Percentiles rank a stretch among this genome's conserved stretches.
phyloP scores from a whole-genome alignment of 2,797 vertebrate species.

The Gymnothorax reevesii region DNA sequence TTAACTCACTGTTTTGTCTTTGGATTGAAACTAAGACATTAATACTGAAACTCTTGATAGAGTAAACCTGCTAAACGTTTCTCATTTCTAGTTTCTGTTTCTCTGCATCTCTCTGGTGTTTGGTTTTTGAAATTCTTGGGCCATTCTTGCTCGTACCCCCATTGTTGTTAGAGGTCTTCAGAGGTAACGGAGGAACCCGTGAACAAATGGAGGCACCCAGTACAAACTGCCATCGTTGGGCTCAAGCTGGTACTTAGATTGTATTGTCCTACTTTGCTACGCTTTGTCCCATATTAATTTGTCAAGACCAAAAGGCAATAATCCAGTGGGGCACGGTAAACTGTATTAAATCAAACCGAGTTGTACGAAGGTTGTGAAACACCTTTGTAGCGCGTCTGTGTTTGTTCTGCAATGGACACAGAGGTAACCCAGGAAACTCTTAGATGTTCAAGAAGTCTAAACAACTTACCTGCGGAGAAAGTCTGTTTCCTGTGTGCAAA shows the following conservation, averaged over 20 bases:
- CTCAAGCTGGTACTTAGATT: slow-evolving; percentile 80
- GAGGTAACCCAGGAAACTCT: background rate
- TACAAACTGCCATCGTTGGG: slow-evolving; percentile 81
- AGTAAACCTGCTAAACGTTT: background rate
- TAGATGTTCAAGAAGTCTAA: background rate
- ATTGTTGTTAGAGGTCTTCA: slow-evolving; percentile 69
- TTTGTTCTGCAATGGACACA: background rate
- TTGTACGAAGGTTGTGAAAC: background rate
- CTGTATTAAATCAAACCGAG: background rate
- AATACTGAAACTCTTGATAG: background rate
- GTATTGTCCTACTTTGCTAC: slow-evolving; percentile 45
- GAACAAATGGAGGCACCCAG: slow-evolving; percentile 82
- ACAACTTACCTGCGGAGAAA: background rate
- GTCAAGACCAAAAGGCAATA: slow-evolving; percentile 11
- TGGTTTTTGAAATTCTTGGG: slow-evolving; percentile 27
- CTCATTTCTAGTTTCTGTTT: background rate
- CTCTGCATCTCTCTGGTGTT: background rate
- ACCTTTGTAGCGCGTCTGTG: background rate
- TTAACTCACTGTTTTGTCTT: background rate
- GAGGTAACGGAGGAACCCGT: slow-evolving; percentile 70
- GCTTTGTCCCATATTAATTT: background rate
- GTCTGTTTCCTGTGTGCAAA: background rate
- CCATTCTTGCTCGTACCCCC: slow-evolving; percentile 19
- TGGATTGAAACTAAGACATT: background rate
- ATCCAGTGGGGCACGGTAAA: background rate